Evolutionary conservation across 1,140 invertebrate genomes (phyloP), one percentile per base, ranked within the genome.

Genomic region (Caenorhabditis elegans): DNA sequence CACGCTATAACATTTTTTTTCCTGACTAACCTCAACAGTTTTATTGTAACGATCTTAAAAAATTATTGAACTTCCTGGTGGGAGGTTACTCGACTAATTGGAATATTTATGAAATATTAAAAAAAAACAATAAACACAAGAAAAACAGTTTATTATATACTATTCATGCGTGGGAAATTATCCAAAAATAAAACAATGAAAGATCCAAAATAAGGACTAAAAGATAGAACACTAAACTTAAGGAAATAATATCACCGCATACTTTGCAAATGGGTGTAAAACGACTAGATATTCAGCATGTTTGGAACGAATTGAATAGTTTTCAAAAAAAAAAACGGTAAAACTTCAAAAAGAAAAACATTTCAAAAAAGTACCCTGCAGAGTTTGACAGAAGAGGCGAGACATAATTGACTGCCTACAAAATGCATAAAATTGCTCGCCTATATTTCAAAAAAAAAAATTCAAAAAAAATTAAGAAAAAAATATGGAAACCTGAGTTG

Each of bases 371-470:
- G 70, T 43, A n/a, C n/a, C n/a, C n/a, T n/a, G n/a, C n/a, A n/a
- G n/a, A n/a, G n/a, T n/a, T n/a, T n/a, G n/a, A n/a, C n/a, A 43
- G 1, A 28, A 46, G 10, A 34, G 31, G n/a, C 34, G 31, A 70
- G 60, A 24, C 49, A 26, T 26, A 53, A 53, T 53, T 53, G 0
- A 26, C 49, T 53, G 53, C 53, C 53, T 60, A 60, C 53, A 34
- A 60, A 60, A 60, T 60, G 28, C 53, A 60, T 60, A 34, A 60
- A 60, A 60, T 60, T 60, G 26, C 19, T 60, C 53, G 53, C 53
- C 53, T 60, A 60, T 11, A 60, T 60, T 24, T 10, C 8, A 51
- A 51, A 51, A 51, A 31, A 17, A 34, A 31, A 19, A 70, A 5
- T 36, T n/a, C 28, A 3, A 43, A 34, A 34, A 46, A 43, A 15